Conservation (phyloP, 1,140 invertebrate species). For the Liolophura sinensis region DNA sequence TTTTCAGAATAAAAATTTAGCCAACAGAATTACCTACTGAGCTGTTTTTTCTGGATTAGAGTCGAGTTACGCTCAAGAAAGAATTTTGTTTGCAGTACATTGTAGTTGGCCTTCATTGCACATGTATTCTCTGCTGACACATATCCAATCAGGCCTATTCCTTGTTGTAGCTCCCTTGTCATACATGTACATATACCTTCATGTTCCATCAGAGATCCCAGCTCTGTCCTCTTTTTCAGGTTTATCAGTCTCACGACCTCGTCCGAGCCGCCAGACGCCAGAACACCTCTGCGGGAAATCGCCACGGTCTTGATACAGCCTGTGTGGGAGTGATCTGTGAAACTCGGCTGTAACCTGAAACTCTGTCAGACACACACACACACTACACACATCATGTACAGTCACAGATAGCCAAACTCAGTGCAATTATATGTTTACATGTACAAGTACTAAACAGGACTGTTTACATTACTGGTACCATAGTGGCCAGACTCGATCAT, state of each 20-base stretch:
- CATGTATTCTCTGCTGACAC: not conserved
- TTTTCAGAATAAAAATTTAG: too few relatives aligned
- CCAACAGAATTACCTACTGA: too few relatives aligned
- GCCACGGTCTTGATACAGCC: slow-evolving; percentile 77
- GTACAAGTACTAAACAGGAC: too few relatives aligned
- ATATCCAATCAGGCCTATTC: too few relatives aligned
- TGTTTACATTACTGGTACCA: too few relatives aligned
- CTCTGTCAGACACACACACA: slow-evolving; percentile 24
- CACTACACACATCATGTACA: not conserved
- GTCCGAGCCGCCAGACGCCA: slow-evolving; percentile 88
- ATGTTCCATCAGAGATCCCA: slow-evolving; percentile 80
- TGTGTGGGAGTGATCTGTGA: slow-evolving; percentile 84
- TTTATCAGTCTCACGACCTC: slow-evolving; percentile 87
- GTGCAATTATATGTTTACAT: not conserved
- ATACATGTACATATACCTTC: too few relatives aligned
- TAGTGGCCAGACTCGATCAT: too few relatives aligned
- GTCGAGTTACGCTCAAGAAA: too few relatives aligned
- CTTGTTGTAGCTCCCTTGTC: too few relatives aligned
- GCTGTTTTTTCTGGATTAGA: too few relatives aligned
- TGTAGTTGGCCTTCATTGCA: not conserved
- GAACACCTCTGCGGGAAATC: slow-evolving; percentile 68
- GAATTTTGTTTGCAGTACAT: too few relatives aligned
- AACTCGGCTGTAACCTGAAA: slow-evolving; percentile 66
- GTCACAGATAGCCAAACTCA: too few relatives aligned
- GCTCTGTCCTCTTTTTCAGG: slow-evolving; percentile 74